Percentiles rank a stretch among this genome's conserved stretches.
phyloP scores from a whole-genome alignment of 2,113 vertebrate genomes.

The Xenus cinereus region DNA sequence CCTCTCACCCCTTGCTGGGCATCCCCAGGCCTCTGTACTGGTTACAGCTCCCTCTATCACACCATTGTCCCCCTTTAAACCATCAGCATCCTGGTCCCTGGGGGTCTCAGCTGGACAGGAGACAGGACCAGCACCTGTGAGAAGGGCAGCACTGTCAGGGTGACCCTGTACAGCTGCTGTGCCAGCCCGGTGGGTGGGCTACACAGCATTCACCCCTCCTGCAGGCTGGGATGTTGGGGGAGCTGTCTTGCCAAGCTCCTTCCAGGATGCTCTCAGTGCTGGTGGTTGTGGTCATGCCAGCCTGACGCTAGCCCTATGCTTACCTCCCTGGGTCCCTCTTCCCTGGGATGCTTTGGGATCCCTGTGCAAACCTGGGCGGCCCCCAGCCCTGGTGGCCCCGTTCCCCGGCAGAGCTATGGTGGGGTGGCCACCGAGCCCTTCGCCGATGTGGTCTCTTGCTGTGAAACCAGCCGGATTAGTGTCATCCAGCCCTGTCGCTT shows the following conservation, averaged over 20 bases:
- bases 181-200: neutral
- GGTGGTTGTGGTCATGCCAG: rapidly evolving
- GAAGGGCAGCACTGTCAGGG: neutral
- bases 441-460: rapidly evolving
- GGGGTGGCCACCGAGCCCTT: neutral
- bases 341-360: rapidly evolving
- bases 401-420: neutral
- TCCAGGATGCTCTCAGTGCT: neutral
- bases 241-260: neutral
- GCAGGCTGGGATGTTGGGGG: neutral
- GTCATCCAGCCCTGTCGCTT: neutral
- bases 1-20: rapidly evolving
- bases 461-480: neutral
- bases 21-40: rapidly evolving
- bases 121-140: neutral
- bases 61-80: neutral
- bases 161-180: neutral
- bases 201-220: rapidly evolving
- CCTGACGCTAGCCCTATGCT: neutral
- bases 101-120: neutral
- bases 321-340: neutral
- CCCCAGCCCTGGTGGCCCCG: neutral
- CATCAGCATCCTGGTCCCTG: neutral
- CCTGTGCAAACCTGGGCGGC: neutral
- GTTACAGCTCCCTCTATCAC: rapidly evolving